Percentiles rank a stretch among this genome's conserved stretches.
phyloP scores from a whole-genome alignment of 1,140 invertebrate genomes.

The Solenopsis fugax region DNA sequence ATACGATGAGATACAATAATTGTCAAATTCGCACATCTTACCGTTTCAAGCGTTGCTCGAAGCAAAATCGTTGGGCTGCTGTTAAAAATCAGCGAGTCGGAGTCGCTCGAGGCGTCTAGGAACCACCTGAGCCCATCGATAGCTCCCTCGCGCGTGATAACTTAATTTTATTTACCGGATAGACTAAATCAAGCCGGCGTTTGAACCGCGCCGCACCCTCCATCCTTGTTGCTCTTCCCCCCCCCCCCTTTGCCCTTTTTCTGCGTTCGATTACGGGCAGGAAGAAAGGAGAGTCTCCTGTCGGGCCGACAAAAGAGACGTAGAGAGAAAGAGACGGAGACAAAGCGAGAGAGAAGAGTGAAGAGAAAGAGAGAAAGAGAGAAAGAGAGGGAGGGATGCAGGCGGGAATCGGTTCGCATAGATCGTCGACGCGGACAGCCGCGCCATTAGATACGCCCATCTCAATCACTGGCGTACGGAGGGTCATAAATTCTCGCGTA shows the following conservation, averaged over 20 bases:
- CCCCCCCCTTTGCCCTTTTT: slow-evolving; percentile 72
- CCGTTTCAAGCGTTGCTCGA: neutral
- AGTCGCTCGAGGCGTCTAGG: neutral
- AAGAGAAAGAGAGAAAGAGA: neutral
- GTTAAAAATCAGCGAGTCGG: neutral
- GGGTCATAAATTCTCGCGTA: slow-evolving; percentile 81
- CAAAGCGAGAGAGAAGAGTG: slow-evolving; percentile 1
- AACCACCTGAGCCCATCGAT: neutral
- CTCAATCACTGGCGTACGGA: slow-evolving; percentile 81
- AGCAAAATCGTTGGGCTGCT: neutral
- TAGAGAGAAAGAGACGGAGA: neutral
- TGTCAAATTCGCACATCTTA: neutral
- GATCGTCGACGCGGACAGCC: slow-evolving; percentile 79
- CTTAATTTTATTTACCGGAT: slow-evolving; percentile 50
- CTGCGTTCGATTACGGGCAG: slow-evolving; percentile 47
- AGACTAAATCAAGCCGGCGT: slow-evolving; percentile 47
- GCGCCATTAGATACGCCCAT: slow-evolving; percentile 82
- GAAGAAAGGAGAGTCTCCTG: slow-evolving; percentile 6
- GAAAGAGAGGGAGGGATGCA: neutral
- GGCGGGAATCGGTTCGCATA: slow-evolving; percentile 72
- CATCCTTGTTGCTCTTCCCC: slow-evolving; percentile 64
- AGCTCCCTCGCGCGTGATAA: slow-evolving; percentile 22
- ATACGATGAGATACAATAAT: neutral
- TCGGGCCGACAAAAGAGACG: neutral
- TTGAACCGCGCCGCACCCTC: slow-evolving; percentile 3